Evolutionary conservation across 2,113 vertebrate genomes (phyloP).

Genomic region (Calidris pygmaea): DNA sequence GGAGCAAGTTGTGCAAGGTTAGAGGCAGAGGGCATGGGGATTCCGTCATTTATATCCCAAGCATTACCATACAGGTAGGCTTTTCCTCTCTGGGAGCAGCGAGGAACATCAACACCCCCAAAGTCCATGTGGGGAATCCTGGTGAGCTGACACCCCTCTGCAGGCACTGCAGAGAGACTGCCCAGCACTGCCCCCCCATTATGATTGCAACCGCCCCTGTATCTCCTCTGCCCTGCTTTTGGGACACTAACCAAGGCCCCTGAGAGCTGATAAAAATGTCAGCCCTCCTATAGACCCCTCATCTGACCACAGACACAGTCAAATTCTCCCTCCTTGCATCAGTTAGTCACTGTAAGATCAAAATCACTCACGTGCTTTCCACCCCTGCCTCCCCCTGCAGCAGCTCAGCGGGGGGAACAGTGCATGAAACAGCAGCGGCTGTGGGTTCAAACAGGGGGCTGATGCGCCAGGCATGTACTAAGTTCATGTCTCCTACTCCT

Average conservation of each 20-base stretch:
- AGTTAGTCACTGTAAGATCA: background rate
- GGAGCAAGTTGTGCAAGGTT: background rate
- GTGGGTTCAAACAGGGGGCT: background rate
- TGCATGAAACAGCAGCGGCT: background rate
- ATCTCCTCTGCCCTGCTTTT: background rate
- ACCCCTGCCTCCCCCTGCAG: background rate
- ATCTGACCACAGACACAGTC: background rate
- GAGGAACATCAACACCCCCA: background rate
- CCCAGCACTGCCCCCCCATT: background rate
- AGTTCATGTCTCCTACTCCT: background rate
- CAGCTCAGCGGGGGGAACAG: background rate
- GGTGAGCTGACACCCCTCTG: background rate
- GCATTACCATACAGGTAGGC: background rate
- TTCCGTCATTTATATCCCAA: background rate
- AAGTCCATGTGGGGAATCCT: background rate
- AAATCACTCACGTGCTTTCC: background rate
- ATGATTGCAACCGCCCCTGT: background rate
- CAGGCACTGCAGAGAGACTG: background rate
- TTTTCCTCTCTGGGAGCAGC: fast-evolving
- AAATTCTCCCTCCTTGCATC: background rate
- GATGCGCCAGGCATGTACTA: background rate
- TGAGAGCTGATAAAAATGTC: background rate
- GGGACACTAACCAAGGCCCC: background rate
- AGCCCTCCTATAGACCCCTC: background rate
- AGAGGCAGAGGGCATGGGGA: background rate